phyloP scores from a whole-genome alignment of 2,888 invertebrate genomes.

The Flabesymbios commensalis region DNA sequence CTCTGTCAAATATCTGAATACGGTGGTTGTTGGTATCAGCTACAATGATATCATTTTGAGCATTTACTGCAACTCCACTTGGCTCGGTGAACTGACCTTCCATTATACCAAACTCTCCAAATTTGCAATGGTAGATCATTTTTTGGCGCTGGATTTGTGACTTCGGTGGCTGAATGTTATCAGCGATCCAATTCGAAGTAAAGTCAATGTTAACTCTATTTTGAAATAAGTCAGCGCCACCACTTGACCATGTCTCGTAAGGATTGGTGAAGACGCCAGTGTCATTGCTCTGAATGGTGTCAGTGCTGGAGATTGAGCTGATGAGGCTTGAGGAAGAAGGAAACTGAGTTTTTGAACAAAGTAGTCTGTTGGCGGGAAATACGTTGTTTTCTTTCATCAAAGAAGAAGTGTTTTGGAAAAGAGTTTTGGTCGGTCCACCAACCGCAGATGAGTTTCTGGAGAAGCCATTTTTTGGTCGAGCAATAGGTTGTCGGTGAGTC shows the following conservation, averaged over 20 bases:
- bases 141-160: conserved; percentile 98
- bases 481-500: conserved; percentile 74
- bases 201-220: conserved; percentile 75
- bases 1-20: conserved; percentile 98
- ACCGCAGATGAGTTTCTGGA: too few relatives aligned
- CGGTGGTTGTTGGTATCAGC: conserved; percentile 98
- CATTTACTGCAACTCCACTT: conserved; percentile 99
- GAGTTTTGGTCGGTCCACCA: conserved; percentile 23
- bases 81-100: conserved; percentile 93
- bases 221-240: conserved; percentile 68
- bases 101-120: conserved; percentile 95
- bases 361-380: conserved; percentile 35
- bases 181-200: conserved; percentile 79
- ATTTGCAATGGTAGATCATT: conserved; percentile 99
- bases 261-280: conserved; percentile 20
- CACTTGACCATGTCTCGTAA: conserved; percentile 97
- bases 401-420: not conserved
- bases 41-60: conserved; percentile 97
- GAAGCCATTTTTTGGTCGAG: conserved; percentile 89
- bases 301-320: conserved; percentile 24
- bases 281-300: conserved; percentile 16
- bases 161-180: conserved; percentile 59
- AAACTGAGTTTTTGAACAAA: conserved; percentile 22
- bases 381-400: conserved; percentile 34
- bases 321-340: conserved; percentile 21